A percentile compares a stretch with the other conserved stretches of the same genome.
Conservation (phyloP, 2,113 vertebrate species). For the Amazona vittata region DNA sequence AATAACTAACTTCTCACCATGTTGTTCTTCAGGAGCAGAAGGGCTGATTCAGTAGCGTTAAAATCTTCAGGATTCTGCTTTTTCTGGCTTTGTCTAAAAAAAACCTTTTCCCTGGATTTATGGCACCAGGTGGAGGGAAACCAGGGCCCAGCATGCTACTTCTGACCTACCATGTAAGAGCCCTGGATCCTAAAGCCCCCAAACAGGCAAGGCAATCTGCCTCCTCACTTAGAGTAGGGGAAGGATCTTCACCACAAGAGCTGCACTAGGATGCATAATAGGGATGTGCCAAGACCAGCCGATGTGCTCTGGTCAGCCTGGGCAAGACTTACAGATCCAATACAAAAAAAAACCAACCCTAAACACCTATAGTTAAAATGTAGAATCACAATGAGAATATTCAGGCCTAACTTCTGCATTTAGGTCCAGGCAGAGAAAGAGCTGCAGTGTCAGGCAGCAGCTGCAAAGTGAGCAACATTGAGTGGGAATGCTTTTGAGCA, state of each 20-base stretch:
- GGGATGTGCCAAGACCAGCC: accelerated
- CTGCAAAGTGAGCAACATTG: neutral
- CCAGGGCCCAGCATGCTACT: neutral
- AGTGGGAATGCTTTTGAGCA: neutral
- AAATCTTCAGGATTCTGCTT: neutral
- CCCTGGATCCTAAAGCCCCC: neutral
- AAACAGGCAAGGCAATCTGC: accelerated
- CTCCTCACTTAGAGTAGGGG: too few species aligned
- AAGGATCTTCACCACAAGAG: neutral
- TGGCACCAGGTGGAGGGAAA: neutral
- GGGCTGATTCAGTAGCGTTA: neutral
- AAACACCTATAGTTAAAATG: neutral
- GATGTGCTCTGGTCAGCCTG: neutral
- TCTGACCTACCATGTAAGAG: neutral
- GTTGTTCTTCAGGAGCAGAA: neutral
- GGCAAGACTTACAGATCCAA: neutral
- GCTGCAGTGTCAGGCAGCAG: neutral
- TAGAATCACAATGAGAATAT: neutral
- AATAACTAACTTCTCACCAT: neutral
- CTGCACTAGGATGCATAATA: neutral
- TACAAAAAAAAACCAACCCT: accelerated
- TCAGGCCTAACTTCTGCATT: neutral
- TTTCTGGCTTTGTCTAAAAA: neutral
- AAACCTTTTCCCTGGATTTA: neutral
- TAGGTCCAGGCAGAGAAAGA: neutral